Base-by-base conservation (phyloP, 92 coral and sea anemone species). In the Phenganax stokvisi region DNA sequence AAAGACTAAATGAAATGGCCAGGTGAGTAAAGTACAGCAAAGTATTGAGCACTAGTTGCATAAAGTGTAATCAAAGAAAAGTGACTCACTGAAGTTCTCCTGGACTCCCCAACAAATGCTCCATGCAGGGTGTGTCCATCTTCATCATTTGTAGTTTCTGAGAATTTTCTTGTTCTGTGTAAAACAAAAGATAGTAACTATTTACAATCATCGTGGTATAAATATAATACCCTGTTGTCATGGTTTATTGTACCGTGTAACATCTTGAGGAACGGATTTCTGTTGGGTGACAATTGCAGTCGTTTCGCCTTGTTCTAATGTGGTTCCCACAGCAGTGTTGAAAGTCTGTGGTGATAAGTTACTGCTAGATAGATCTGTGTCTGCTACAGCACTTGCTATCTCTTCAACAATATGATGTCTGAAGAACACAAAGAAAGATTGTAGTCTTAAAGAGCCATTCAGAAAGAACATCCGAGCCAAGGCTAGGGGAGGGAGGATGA, bases 371-470 rank as follows among this genome's bases (percentile, higher is more conserved):
- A 94, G 92, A 81, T 94, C 97, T 9, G 96, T 94, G 84, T 88
- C 98, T 12, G 98, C 87, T 17, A 79, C 83, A 10, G 98, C 98
- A 37, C 93, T 94, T 51, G 97, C 98, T 9, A 94, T 94, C 84
- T 94, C 94, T 80, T 92, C 91, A 10, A 90, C 97, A 31, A 94
- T 89, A 75, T 94, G 88, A 83, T 88, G 91, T 57, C 97, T 92
- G 72, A 2, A 60, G 3, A 37, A 27, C 16, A 54, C 7, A 20
- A 57, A 44, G 15, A 6, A 63, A 53, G 12, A 12, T 7, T 56
- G 13, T 12, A 56, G 58, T 17, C 51, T 28, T n/a, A 37, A 37
- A 5, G 47, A 5, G 17, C n/a, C 25, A 61, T 61, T 12, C 67
- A 28, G 2, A 2, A 37, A 37, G 47, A 5, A 37, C 47, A 37